phyloP scores from a whole-genome alignment of 2,113 vertebrate species.

The Axis porcinus region DNA sequence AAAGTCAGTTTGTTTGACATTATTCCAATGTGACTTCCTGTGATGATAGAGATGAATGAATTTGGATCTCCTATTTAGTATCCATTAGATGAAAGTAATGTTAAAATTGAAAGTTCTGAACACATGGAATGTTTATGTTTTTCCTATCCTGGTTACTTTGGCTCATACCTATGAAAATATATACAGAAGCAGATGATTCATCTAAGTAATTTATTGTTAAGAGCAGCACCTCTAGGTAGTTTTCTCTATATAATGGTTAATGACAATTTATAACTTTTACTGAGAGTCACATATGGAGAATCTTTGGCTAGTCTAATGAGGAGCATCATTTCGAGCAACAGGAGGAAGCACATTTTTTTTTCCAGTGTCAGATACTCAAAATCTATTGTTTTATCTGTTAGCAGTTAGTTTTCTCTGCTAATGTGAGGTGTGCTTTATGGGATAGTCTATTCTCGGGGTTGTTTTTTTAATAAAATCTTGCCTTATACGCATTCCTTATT shows the following conservation, averaged over 20 bases:
- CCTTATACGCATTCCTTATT: not conserved
- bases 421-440: not conserved
- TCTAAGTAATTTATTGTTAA: not conserved
- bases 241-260: not conserved
- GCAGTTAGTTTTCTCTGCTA: not conserved
- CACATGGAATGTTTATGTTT: not conserved
- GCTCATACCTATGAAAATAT: not conserved
- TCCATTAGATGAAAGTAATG: not conserved
- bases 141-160: not conserved
- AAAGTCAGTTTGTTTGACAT: not conserved
- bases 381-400: not conserved
- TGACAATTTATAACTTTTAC: not conserved
- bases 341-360: not conserved
- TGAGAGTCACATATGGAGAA: not conserved
- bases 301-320: not conserved
- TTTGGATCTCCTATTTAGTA: not conserved
- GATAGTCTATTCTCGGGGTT: not conserved
- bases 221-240: not conserved
- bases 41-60: not conserved
- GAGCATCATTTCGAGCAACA: not conserved
- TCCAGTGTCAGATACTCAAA: not conserved
- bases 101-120: not conserved
- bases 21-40: not conserved
- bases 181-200: not conserved
- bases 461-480: not conserved